Percentiles rank a stretch among this genome's conserved stretches.
phyloP scores from a whole-genome alignment of 2,797 vertebrate species.

The Manis crassicaudata region DNA sequence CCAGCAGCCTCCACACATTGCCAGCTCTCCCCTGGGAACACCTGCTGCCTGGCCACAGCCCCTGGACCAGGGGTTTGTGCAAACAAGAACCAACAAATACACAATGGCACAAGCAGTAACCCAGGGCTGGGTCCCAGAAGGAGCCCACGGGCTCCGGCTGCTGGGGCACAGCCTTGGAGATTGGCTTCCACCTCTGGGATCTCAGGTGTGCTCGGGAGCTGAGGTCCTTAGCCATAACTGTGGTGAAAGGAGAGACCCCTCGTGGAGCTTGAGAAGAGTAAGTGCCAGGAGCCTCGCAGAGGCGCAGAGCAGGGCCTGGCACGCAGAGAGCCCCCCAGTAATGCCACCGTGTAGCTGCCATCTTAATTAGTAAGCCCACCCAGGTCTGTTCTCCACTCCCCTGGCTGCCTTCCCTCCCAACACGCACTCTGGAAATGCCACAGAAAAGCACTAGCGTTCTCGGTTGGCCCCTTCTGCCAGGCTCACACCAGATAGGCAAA shows the following conservation, averaged over 20 bases:
- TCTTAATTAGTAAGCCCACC: no score
- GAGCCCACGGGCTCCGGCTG: neutral
- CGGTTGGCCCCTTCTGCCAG: neutral
- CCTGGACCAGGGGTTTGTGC: neutral
- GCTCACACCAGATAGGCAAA: fast-evolving
- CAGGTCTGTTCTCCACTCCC: neutral
- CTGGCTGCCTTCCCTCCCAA: neutral
- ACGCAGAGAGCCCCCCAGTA: neutral
- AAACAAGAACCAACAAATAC: neutral
- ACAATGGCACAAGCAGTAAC: neutral
- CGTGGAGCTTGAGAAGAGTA: neutral
- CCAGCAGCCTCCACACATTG: neutral
- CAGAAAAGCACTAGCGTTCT: neutral
- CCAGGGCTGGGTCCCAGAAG: neutral
- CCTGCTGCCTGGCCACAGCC: neutral
- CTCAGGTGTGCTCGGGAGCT: neutral
- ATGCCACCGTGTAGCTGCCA: neutral
- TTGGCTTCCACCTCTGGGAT: neutral
- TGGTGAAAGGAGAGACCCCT: neutral
- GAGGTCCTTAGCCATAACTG: neutral
- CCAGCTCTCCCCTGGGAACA: neutral
- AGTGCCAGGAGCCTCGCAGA: neutral
- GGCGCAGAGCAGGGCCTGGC: neutral
- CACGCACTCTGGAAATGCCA: neutral
- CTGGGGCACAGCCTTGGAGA: neutral